Evolutionary conservation across 2,797 vertebrate species (phyloP), one percentile per base, ranked within the genome.

Genomic region (Centroberyx gerrardi): DNA sequence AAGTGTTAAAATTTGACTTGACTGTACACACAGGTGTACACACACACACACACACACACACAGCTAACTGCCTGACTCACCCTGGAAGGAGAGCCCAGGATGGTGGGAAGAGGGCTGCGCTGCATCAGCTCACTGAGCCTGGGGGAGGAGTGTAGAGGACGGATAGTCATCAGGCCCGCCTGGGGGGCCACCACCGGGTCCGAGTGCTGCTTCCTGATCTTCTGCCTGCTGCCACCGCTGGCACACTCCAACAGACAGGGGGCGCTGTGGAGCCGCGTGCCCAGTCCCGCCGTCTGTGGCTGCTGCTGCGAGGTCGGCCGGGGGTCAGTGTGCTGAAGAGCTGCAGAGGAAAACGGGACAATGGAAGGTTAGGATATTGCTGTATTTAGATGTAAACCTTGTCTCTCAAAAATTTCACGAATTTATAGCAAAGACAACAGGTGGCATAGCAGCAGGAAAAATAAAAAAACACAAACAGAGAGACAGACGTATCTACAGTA

Each of bases 101-200:
- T 99, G 0, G 98, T 99, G 66, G 98, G 97, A 22, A 99, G 93
- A 28, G 98, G 98, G 89, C 93, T 99, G 12, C 98, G 95, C 94
- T 98, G 98, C 92, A 99, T 96, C 85, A 99, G 96, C 81, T 99
- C 98, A 0, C 97, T 97, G 65, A 99, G 95, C 80, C 98, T 96
- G 0, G 98, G 97, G 0, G 98, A 99, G 31, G 97, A 96, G 2
- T 98, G 94, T 14, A 97, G 93, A 14, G 96, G 95, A 28, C 97
- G 95, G 81, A 96, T 82, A 42, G 96, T 88, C 90, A 95, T 95
- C 62, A 96, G 48, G 48, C 93, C 93, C 0, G 80, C 46, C 1
- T 91, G 84, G 2, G 93, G 91, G 13, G 74, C 78, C 29, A 79
- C 96, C 56, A 96, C 84, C 0, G 98, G 97, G 80, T 99, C 98